These are phyloP conservation scores for Acronicta alni DNA, from an alignment of 2,888 invertebrate species.

Conservation along the genomic window DNA sequence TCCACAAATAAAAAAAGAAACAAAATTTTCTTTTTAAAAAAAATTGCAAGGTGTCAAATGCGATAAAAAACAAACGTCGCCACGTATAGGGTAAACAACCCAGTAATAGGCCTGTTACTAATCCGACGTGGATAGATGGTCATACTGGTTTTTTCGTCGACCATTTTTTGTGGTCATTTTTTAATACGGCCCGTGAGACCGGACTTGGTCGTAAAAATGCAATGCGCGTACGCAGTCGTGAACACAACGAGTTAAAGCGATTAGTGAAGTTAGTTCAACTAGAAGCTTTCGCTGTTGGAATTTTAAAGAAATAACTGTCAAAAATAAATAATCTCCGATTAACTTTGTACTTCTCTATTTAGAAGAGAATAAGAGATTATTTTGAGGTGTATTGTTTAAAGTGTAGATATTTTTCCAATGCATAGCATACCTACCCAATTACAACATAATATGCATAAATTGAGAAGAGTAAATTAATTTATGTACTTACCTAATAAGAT, in stretches of 20 bases:
- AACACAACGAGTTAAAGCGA: slow-evolving; percentile 55
- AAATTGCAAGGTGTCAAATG: slow-evolving; percentile 46
- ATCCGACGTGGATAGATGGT: slow-evolving; percentile 70
- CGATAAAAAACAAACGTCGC: slow-evolving; percentile 53
- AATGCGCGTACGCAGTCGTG: slow-evolving; percentile 66
- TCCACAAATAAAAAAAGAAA: not conserved
- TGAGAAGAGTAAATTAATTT: too few species aligned
- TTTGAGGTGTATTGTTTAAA: not conserved
- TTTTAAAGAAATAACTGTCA: slow-evolving; percentile 47
- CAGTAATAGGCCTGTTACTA: slow-evolving; percentile 65
- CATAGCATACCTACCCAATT: too few species aligned
- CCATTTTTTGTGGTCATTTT: slow-evolving; percentile 73
- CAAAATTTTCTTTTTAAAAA: slow-evolving; percentile 6
- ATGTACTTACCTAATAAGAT: too few species aligned
- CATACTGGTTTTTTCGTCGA: slow-evolving; percentile 68
- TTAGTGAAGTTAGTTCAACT: slow-evolving; percentile 52
- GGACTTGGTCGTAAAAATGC: slow-evolving; percentile 72
- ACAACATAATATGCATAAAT: too few species aligned
- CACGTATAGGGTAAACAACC: slow-evolving; percentile 67
- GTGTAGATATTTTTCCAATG: too few species aligned
- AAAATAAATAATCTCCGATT: slow-evolving; percentile 19
- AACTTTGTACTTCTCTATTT: slow-evolving; percentile 13
- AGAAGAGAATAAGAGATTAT: slow-evolving; percentile 17
- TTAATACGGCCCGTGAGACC: slow-evolving; percentile 69
- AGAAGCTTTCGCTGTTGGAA: slow-evolving; percentile 49